Conservation (phyloP, 2,113 vertebrate genomes). For the Donacobius atricapilla region DNA sequence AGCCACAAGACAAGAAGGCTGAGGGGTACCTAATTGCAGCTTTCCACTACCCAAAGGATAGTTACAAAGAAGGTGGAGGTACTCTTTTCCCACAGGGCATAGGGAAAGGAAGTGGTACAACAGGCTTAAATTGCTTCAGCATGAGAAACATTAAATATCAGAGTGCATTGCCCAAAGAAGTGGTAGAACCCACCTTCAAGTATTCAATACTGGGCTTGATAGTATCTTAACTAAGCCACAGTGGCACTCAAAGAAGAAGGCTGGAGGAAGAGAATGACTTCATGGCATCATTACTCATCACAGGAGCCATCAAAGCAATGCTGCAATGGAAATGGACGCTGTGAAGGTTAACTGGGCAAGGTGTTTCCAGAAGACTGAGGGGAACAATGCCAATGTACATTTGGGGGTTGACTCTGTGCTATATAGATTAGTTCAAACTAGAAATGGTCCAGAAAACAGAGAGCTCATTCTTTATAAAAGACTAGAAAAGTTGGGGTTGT, state of each 20-base stretch:
- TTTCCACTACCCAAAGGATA: neutral
- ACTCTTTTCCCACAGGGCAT: neutral
- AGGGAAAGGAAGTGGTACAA: neutral
- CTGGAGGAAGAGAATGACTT: neutral
- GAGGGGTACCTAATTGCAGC: neutral
- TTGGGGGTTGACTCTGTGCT: neutral
- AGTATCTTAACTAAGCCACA: neutral
- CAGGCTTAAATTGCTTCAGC: neutral
- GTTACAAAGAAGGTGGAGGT: neutral
- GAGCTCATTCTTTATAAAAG: neutral
- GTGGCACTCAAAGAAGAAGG: neutral
- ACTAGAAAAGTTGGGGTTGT: neutral
- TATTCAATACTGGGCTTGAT: neutral
- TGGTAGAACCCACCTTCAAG: neutral
- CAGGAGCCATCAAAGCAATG: neutral
- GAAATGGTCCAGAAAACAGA: neutral
- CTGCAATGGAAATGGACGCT: fast-evolving
- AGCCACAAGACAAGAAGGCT: neutral
- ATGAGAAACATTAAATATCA: neutral
- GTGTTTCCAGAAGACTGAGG: neutral
- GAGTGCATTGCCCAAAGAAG: neutral
- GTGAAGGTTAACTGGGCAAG: neutral
- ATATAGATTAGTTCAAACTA: neutral
- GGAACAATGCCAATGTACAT: neutral
- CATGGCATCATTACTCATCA: neutral